Evolutionary conservation across 2,888 invertebrate species (phyloP), one percentile per base, ranked within the genome.

Genomic region (Antitype chi): DNA sequence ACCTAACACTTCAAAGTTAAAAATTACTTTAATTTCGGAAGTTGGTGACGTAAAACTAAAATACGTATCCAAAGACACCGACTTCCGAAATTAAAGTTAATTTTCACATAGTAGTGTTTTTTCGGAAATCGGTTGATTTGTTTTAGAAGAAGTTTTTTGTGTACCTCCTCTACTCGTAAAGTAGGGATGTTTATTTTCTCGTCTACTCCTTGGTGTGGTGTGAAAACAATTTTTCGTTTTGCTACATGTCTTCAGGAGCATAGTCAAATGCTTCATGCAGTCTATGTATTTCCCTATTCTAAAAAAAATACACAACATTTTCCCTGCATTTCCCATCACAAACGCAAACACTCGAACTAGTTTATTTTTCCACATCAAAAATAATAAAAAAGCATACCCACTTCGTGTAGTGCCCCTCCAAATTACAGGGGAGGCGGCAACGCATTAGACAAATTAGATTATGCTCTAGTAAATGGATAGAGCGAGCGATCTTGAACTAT

Each of bases 361-460:
- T 84, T 67, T 85, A 74, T 78, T 73, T 79, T 76, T 79, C 64
- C 70, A 38, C 75, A 70, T 79, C 23, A 64, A 84, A 83, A 75
- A 83, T 78, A 83, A 84, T 78, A 75, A 86, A 81, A 84, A 83
- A 74, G n/a, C 60, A 23, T 71, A 55, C 63, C 25, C 73, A 66
- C 72, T 76, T 28, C 17, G 59, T 4, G 63, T 62, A 59, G 77
- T 71, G 49, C 70, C 60, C 79, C 62, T 70, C 64, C 72, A 79
- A 85, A 86, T 84, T 79, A 86, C 66, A 69, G 67, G 79, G 81
- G 83, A 53, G 81, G 64, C 74, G 70, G 55, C 67, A 70, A 85
- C 62, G 88, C 89, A 89, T 89, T 89, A 89, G 75, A 85, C 80
- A 88, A 89, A 89, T 89, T 89, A 85, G 85, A 89, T 89, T 89